Evolutionary conservation across 2,888 invertebrate genomes (phyloP), one percentile per base, ranked within the genome.

Genomic region (Agrochola circellaris): DNA sequence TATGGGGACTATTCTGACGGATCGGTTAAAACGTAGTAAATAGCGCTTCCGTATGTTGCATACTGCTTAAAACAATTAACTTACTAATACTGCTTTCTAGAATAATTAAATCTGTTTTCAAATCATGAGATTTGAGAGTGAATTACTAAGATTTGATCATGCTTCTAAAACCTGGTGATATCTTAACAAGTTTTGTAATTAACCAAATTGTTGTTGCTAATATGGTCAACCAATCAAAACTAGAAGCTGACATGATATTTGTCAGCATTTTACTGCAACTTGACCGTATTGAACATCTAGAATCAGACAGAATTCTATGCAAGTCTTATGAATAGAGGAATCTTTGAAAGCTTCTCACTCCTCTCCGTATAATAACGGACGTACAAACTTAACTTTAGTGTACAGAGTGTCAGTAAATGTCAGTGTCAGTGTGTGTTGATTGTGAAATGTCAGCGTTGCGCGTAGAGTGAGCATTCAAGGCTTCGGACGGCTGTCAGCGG

Each of bases 391-490:
- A 72, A 65, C 17, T 20, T 77, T 48, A 51, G 23, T 60, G 51
- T 62, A 62, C 23, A 20, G 4, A 85, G 48, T 68, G 64, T 65
- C 66, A 48, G 66, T 62, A 77, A 77, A 67, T 77, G 70, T 73
- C 64, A 77, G 58, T 74, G 69, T 77, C 65, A 78, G 56, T 69
- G 62, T 68, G 82, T 68, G 73, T 73, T 85, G 72, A 83, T 83
- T 86, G 83, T 86, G 73, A 79, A 88, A 84, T 81, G 77, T 79
- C 84, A 84, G 72, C 66, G 81, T 58, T 26, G 62, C 56, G 71
- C 75, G 70, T 68, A 74, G 66, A 85, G 84, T 86, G 87, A 85
- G 79, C 87, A 88, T 89, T 87, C 86, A 87, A 89, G 83, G 88
- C 87, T 89, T 86, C 82, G 81, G 75, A 42, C 65, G 60, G 84